Evolutionary conservation across 2,113 vertebrate species (phyloP), one percentile per base, ranked within the genome.

Genomic region (Psilopsiagon aymara): DNA sequence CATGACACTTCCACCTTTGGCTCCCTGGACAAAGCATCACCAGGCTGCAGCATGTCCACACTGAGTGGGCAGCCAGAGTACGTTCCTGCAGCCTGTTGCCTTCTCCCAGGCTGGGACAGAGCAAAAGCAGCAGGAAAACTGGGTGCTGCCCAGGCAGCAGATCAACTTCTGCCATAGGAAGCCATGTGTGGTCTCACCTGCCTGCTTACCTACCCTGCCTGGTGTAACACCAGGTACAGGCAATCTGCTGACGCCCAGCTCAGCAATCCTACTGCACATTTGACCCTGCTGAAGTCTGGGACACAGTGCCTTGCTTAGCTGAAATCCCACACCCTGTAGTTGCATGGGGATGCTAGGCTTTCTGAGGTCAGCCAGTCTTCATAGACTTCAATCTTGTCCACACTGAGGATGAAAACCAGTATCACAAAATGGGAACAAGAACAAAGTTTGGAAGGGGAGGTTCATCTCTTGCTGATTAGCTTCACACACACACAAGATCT

Each of bases 41-140:
- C 3, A 76, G 51, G 24, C 51, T 86, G 46, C 9, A 25, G 75
- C 49, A 55, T 0, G 0, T 37, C 41, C 70, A n/a, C 3, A 9
- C 29, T 46, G 29, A 55, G 41, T 16, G 4, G 43, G 18, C 29
- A 71, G 41, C 19, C 0, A 0, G 17, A 4, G 41, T 70, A 52
- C 3, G 2, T 17, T 69, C 53, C 52, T 31, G 31, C 39, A 73
- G 43, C 39, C 31, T 4, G 0, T 13, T n/a, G 66, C 57, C 33
- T 79, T 57, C 70, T 79, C 55, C 53, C 66, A 55, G 44, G 25
- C 51, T 87, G 55, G 55, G 23, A 92, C 17, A 16, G 27, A 8
- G 29, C 33, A 88, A 82, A 82, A 83, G 17, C 28, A 2, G 0
- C n/a, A 33, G 55, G 8, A 70, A 7, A 63, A 52, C 3, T 29